Conservation (phyloP, 2,888 invertebrate species). For the Lampropteryx suffumata region DNA sequence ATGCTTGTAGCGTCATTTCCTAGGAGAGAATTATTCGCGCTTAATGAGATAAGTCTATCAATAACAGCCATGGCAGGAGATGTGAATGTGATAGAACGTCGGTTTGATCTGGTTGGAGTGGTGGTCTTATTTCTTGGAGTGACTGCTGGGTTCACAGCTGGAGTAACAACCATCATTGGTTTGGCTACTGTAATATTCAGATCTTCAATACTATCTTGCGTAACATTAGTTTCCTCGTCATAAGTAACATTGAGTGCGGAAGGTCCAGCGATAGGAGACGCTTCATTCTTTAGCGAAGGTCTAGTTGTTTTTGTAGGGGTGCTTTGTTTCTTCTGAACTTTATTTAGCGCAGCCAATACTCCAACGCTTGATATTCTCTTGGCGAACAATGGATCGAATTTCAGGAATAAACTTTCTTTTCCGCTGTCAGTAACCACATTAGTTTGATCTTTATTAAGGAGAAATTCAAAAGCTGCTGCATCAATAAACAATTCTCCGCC, state of each 20-base stretch:
- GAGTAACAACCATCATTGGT: constrained; percentile 75
- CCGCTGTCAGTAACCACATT: constrained; percentile 67
- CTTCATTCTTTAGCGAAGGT: constrained; percentile 34
- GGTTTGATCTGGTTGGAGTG: constrained; percentile 63
- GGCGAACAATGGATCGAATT: constrained; percentile 75
- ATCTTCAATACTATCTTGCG: constrained; percentile 55
- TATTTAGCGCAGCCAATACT: constrained; percentile 56
- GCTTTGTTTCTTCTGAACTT: constrained; percentile 58
- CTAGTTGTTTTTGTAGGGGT: constrained; percentile 56
- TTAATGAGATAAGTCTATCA: constrained; percentile 74
- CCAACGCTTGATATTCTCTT: constrained; percentile 60
- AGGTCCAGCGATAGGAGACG: constrained; percentile 46
- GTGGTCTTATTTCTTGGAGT: constrained; percentile 58
- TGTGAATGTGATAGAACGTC: constrained; percentile 70
- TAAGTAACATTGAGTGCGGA: constrained; percentile 47
- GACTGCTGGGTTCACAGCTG: constrained; percentile 64
- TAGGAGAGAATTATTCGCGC: constrained; percentile 59
- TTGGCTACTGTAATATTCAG: constrained; percentile 58
- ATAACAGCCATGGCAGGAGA: constrained; percentile 80
- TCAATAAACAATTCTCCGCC: constrained; percentile 72
- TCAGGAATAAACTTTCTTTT: constrained; percentile 75
- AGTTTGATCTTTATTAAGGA: constrained; percentile 68
- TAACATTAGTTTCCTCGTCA: constrained; percentile 39
- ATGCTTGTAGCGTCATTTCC: constrained; percentile 51
- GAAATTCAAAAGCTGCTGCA: constrained; percentile 72